Percentiles rank a stretch among this genome's conserved stretches.
Conservation (phyloP, 2,113 vertebrate species). For the Oryzias woworae region DNA sequence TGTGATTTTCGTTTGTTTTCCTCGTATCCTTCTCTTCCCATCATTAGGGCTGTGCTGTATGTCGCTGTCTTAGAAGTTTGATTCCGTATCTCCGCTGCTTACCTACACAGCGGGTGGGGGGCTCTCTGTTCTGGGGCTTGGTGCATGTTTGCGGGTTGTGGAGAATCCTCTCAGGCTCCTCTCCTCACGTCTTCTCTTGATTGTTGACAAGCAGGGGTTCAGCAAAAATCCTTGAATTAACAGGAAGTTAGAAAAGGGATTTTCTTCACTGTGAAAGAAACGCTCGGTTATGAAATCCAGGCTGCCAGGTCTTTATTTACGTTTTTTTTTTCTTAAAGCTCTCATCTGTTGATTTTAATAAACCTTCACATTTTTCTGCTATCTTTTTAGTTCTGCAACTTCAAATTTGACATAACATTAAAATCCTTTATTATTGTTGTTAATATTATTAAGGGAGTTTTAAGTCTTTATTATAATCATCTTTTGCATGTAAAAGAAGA, state of each 20-base stretch:
- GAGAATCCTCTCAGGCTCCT: constrained; percentile 1
- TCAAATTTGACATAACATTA: too few species aligned
- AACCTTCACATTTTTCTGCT: too few species aligned
- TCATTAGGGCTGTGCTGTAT: background rate
- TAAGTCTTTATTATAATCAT: too few species aligned
- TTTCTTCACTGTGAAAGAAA: constrained; percentile 1
- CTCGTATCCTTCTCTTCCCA: background rate
- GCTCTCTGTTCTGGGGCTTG: constrained; percentile 4
- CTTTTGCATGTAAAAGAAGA: too few species aligned
- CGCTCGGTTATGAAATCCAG: too few species aligned
- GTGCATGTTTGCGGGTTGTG: background rate
- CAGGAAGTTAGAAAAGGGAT: background rate
- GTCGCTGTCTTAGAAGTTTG: background rate
- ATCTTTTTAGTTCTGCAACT: too few species aligned
- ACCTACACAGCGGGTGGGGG: constrained; percentile 7
- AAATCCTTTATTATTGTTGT: too few species aligned
- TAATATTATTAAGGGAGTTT: too few species aligned
- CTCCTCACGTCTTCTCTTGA: constrained; percentile 8
- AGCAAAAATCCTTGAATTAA: background rate
- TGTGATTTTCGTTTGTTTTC: too few species aligned
- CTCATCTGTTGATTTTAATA: too few species aligned
- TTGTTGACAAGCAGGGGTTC: constrained; percentile 1
- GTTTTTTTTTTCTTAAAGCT: too few species aligned
- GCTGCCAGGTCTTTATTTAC: too few species aligned
- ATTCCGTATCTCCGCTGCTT: background rate